A percentile compares a stretch with the other conserved stretches of the same genome.
phyloP scores from a whole-genome alignment of 2,888 invertebrate species.

The Drosophila nr. perissopoda region DNA sequence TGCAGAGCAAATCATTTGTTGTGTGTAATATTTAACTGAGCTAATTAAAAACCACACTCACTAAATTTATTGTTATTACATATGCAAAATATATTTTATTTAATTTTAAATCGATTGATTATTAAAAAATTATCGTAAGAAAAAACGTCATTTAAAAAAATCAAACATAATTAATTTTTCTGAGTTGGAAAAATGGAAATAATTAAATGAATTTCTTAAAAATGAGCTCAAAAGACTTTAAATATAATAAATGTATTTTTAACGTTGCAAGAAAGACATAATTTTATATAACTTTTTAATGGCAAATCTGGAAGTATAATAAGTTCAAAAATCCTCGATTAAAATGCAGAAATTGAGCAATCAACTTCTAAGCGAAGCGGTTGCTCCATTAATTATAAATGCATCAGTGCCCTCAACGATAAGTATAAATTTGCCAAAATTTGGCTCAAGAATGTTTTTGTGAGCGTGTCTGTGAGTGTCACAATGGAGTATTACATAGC shows the following conservation, averaged over 20 bases:
- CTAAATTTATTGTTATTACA: neutral
- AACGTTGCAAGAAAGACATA: neutral
- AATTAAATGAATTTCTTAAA: neutral
- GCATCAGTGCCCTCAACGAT: conserved; percentile 9
- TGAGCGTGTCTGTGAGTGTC: conserved; percentile 1
- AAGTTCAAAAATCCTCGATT: conserved; percentile 2
- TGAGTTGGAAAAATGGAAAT: neutral
- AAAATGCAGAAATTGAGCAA: conserved; percentile 14
- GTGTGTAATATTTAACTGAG: neutral
- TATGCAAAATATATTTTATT: neutral
- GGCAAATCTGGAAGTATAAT: neutral
- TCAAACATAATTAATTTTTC: neutral
- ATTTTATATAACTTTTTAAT: neutral
- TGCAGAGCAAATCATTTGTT: neutral
- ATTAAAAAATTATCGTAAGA: neutral
- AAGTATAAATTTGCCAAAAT: conserved; percentile 12
- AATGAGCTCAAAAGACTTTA: neutral
- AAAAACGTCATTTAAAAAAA: neutral
- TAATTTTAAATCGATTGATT: neutral
- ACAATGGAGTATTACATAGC: conserved; percentile 61
- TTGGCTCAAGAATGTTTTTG: neutral
- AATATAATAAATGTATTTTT: neutral
- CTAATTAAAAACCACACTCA: neutral
- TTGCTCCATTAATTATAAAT: conserved; percentile 40
- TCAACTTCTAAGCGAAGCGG: conserved; percentile 17